Conservation (phyloP, 1,140 invertebrate species). For the Tetragnatha versicolor region DNA sequence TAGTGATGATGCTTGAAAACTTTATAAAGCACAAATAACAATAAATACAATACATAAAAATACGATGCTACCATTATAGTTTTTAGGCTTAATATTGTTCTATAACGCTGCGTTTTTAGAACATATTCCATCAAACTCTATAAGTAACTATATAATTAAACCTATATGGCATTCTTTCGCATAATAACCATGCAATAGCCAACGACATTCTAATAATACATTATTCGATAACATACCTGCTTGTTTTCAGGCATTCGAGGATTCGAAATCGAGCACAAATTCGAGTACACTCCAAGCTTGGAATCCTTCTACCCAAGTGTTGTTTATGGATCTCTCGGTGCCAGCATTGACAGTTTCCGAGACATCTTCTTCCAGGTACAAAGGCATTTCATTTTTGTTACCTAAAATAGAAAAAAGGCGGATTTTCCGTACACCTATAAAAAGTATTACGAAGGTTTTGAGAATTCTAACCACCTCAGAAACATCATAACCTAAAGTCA, state of each 20-base stretch:
- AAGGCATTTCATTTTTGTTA: background rate
- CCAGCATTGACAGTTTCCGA: background rate
- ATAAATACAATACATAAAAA: too few relatives aligned
- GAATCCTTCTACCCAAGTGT: conserved; percentile 26
- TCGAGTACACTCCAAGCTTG: conserved; percentile 22
- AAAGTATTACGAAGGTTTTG: background rate
- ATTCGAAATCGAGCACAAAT: background rate
- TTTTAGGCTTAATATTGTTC: too few relatives aligned
- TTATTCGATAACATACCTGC: background rate
- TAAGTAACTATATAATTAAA: background rate
- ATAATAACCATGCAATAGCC: background rate
- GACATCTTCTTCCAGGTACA: conserved; percentile 13
- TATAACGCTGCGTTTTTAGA: too few relatives aligned
- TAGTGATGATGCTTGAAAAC: too few relatives aligned
- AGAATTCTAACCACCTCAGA: background rate
- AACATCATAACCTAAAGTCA: background rate
- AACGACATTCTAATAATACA: background rate
- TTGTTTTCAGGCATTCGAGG: background rate
- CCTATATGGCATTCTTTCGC: background rate
- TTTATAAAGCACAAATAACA: too few relatives aligned
- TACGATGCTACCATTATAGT: too few relatives aligned
- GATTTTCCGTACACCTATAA: background rate
- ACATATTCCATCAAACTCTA: background rate
- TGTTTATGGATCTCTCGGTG: background rate
- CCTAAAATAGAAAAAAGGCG: background rate